Conservation (phyloP, 2,113 vertebrate genomes). For the Spheniscus mendiculus region DNA sequence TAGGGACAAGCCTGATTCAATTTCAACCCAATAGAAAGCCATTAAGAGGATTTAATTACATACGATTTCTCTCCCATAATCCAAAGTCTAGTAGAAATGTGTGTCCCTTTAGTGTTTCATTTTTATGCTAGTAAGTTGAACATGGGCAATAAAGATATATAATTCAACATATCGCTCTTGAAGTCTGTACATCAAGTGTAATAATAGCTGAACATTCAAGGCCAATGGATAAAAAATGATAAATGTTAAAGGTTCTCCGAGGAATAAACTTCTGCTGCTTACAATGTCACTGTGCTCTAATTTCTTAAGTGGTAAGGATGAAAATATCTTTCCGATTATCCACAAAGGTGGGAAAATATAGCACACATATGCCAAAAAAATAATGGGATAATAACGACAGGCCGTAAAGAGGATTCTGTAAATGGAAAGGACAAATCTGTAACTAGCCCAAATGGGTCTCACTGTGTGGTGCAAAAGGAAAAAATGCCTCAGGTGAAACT, state of each 20-base stretch:
- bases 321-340: neutral
- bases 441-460: neutral
- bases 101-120: neutral
- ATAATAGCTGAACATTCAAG: neutral
- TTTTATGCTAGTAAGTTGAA: neutral
- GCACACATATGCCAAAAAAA: neutral
- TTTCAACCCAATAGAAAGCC: neutral
- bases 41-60: constrained; percentile 23
- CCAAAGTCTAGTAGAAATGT: neutral
- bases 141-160: neutral
- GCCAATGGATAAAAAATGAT: neutral
- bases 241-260: neutral
- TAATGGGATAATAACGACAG: neutral
- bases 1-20: neutral
- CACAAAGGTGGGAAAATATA: neutral
- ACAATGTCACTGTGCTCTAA: neutral
- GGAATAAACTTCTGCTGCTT: neutral
- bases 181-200: neutral
- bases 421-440: neutral
- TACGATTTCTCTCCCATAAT: neutral
- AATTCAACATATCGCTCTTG: neutral
- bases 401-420: neutral
- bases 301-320: neutral
- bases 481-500: neutral
- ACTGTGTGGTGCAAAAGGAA: neutral